Evolutionary conservation across 2,113 vertebrate species (phyloP), one percentile per base, ranked within the genome.

Genomic region (Calyptommatus sinebrachiatus): DNA sequence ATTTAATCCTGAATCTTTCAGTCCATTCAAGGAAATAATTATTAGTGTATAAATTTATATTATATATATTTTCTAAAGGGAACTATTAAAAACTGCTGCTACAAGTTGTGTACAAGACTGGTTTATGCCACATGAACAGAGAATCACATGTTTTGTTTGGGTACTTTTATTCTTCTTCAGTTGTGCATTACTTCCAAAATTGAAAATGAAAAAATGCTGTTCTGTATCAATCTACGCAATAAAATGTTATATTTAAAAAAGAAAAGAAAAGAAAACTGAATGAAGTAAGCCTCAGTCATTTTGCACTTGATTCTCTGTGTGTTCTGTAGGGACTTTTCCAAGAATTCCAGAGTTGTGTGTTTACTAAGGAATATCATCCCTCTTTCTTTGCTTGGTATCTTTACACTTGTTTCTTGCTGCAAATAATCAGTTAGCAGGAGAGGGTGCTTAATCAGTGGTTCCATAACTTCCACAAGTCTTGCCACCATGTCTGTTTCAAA

Each of bases 201-300:
- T 96, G 96, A 95, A 90, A 95, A 91, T 94, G 89, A 94, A 95
- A 92, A 95, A 95, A 92, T 96, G 91, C 96, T 97, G 95, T 97
- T 97, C 96, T 98, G 96, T 98, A 97, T 97, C 94, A 96, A 95
- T 95, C 95, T 95, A 97, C 97, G 97, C 97, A 99, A 99, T 99
- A 99, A 99, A 98, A 96, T 92, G 94, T 96, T 95, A 95, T 98
- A 97, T 97, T 95, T 94, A 94, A 95, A 95, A 93, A 92, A n/a
- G n/a, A n/a, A 24, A 46, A 4, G 28, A 65, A 9, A 57, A 18
- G 0, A 24, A 26, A 20, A 35, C 28, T 73, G 81, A 7, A 87
- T 71, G 26, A 6, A 84, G 83, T 65, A 76, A 87, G 60, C 21
- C 0, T 82, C 26, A 73, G 88, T 72, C 12, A 88, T 89, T 87